Evolutionary conservation across 2,113 vertebrate genomes (phyloP).

Genomic region (Callipepla californica): DNA sequence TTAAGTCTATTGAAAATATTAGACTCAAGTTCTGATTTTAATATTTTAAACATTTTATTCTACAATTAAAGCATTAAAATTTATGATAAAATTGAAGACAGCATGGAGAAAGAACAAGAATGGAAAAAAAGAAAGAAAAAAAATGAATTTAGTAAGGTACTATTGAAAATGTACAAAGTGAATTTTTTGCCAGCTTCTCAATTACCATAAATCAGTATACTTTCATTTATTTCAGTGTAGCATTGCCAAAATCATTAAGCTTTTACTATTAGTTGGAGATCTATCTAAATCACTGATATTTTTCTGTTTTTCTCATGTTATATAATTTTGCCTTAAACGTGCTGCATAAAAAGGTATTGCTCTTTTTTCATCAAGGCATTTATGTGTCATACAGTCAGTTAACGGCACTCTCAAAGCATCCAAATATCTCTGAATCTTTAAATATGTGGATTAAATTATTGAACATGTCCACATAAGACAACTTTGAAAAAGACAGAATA

Average conservation of each 20-base stretch:
- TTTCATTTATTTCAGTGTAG: not conserved
- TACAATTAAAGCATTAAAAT: not conserved
- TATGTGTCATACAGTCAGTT: not conserved
- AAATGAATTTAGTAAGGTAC: not conserved
- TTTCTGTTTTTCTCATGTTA: not conserved
- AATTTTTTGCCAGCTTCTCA: constrained; percentile 17
- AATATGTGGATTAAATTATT: not conserved
- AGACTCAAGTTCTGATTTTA: not conserved
- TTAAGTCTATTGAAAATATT: not conserved
- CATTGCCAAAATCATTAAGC: not conserved
- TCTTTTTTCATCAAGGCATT: not conserved
- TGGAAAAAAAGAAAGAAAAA: not conserved
- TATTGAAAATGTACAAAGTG: not conserved
- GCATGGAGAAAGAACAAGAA: not conserved
- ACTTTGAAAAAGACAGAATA: not conserved
- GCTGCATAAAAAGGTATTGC: not conserved
- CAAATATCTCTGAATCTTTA: not conserved
- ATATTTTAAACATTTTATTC: not conserved
- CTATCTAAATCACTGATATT: not conserved
- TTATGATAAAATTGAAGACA: not conserved
- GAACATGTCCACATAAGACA: fast-evolving
- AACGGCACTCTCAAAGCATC: not conserved
- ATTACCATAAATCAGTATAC: not conserved
- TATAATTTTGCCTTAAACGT: not conserved
- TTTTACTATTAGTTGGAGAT: not conserved